phyloP scores from a whole-genome alignment of 1,140 invertebrate species.

The Bradynema listronoti region DNA sequence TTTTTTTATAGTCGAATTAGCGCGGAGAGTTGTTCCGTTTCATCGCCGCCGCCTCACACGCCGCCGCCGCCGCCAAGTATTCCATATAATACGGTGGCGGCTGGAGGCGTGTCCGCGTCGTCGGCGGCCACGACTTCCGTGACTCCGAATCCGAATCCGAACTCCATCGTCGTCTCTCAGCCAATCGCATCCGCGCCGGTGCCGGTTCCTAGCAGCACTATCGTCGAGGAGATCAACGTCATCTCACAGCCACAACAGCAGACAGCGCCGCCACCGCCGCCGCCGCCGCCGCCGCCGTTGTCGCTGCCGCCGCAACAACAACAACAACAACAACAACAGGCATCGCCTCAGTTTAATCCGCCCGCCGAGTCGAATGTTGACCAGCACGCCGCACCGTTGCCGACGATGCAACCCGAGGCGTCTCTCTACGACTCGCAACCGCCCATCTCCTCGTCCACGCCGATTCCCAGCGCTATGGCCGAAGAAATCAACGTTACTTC shows the following conservation, averaged over 20 bases:
- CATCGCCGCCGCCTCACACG: slow-evolving; percentile 48
- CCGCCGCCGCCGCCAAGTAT: slow-evolving; percentile 61
- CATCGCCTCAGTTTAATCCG: neutral
- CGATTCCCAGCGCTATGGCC: neutral
- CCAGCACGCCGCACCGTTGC: slow-evolving; percentile 19
- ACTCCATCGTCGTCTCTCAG: neutral
- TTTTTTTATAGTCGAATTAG: slow-evolving; percentile 40
- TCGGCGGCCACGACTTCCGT: neutral
- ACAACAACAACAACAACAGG: slow-evolving; percentile 16
- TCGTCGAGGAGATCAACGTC: slow-evolving; percentile 1
- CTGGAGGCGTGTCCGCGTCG: slow-evolving; percentile 30
- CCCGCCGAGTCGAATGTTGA: too few species aligned
- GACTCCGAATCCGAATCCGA: neutral
- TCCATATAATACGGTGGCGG: slow-evolving; percentile 58
- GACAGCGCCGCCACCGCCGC: slow-evolving; percentile 18
- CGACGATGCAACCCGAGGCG: neutral
- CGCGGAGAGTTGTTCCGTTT: slow-evolving; percentile 28
- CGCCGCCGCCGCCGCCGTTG: slow-evolving; percentile 25
- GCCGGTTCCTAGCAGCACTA: slow-evolving; percentile 1
- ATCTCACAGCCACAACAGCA: neutral
- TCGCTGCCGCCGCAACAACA: slow-evolving; percentile 25
- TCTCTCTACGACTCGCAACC: neutral
- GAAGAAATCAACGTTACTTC: slow-evolving; percentile 9
- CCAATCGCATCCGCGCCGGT: neutral
- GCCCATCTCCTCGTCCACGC: neutral